Percentiles rank a stretch among this genome's conserved stretches.
phyloP scores from a whole-genome alignment of 2,113 vertebrate species.

The Psophia crepitans region DNA sequence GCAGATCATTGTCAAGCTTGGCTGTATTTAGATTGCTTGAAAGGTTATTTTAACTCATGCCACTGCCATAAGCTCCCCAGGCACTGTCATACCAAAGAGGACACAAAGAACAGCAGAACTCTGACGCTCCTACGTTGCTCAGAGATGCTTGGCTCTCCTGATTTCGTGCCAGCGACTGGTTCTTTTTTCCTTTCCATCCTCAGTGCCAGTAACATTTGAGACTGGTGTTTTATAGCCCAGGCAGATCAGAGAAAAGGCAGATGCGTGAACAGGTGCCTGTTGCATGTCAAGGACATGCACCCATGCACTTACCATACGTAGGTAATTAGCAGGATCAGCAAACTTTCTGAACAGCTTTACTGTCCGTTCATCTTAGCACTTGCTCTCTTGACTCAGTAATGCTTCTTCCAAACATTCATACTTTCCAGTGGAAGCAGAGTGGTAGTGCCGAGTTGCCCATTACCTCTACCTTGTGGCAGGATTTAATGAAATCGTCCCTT shows the following conservation, averaged over 20 bases:
- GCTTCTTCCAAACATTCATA: not conserved
- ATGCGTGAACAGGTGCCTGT: not conserved
- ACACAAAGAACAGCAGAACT: not conserved
- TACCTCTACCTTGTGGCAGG: not conserved
- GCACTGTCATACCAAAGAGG: not conserved
- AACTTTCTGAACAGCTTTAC: not conserved
- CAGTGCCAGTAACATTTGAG: not conserved
- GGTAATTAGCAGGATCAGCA: not conserved
- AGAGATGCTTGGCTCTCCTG: not conserved
- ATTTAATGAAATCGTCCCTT: not conserved
- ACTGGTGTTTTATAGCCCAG: not conserved
- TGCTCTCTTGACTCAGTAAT: not conserved
- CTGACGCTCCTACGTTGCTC: accelerated
- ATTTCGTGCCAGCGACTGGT: not conserved
- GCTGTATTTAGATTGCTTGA: not conserved
- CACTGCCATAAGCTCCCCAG: not conserved
- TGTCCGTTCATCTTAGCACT: not conserved
- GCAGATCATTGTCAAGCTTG: not conserved
- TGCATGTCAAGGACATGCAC: not conserved
- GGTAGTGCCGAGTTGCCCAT: not conserved
- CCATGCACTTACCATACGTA: not conserved
- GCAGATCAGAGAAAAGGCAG: not conserved
- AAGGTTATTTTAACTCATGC: not conserved
- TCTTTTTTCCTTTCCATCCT: not conserved
- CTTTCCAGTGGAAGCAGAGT: not conserved